Conservation (phyloP, 1,140 invertebrate species). For the Streblospio benedicti region DNA sequence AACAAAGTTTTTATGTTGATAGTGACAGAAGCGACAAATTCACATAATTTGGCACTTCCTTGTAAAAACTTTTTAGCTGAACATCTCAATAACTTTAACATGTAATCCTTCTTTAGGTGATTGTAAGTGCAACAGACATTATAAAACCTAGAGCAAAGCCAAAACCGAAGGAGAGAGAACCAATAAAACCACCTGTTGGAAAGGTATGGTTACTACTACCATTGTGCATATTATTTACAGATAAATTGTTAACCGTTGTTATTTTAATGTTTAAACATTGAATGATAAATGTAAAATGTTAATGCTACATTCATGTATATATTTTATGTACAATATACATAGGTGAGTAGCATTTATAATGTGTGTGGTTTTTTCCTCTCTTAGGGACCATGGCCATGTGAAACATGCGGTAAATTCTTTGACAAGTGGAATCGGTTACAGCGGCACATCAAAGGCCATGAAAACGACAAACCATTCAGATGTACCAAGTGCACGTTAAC, state of each 20-base stretch:
- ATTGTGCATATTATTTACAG: neutral
- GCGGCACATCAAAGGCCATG: slow-evolving; percentile 54
- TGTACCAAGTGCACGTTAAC: slow-evolving; percentile 56
- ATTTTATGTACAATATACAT: neutral
- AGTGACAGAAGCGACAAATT: too few relatives aligned
- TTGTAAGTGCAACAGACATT: too few relatives aligned
- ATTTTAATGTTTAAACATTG: neutral
- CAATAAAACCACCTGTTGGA: neutral
- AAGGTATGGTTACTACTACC: neutral
- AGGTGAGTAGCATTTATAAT: neutral
- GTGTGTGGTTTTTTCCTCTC: neutral
- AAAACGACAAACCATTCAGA: slow-evolving; percentile 56
- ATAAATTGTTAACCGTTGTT: neutral
- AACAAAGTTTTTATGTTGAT: too few relatives aligned
- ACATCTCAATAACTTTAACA: too few relatives aligned
- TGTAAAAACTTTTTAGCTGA: too few relatives aligned
- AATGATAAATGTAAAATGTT: neutral
- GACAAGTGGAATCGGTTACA: slow-evolving; percentile 50
- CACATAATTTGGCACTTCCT: too few relatives aligned
- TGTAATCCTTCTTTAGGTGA: too few relatives aligned
- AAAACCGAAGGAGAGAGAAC: too few relatives aligned
- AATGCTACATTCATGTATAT: neutral
- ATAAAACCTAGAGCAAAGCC: too few relatives aligned
- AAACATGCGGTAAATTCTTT: slow-evolving; percentile 53
- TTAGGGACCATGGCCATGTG: slow-evolving; percentile 39